A percentile compares a stretch with the other conserved stretches of the same genome.
These are phyloP conservation scores for Hydractinia echinata DNA, from an alignment of 30 jellyfish, hydroid and myxozoan genomes.

Conservation along the genomic window DNA sequence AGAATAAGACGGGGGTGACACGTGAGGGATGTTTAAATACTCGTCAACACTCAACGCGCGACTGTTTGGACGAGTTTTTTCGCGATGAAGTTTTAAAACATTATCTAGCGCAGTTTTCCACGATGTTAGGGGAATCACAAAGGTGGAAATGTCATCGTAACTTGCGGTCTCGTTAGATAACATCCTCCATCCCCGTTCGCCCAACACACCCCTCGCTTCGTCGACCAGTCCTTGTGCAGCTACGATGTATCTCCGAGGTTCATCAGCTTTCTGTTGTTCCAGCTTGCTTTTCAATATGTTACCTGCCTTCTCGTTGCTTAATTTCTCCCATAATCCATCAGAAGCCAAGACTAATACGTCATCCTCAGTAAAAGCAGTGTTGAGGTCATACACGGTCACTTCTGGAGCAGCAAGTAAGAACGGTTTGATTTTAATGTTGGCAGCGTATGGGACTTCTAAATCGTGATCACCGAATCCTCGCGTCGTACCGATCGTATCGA, in stretches of 20 bases:
- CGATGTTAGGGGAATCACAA: conserved; percentile 75
- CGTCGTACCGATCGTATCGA: conserved; percentile 95
- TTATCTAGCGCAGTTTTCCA: conserved; percentile 8
- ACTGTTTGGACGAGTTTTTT: neutral
- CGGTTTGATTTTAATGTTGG: conserved; percentile 76
- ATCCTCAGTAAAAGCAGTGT: conserved; percentile 47
- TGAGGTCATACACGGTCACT: conserved; percentile 66
- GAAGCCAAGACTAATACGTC: conserved; percentile 93
- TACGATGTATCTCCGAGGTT: conserved; percentile 66
- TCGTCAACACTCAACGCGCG: neutral
- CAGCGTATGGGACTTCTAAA: conserved; percentile 58
- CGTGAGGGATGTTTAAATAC: conserved; percentile 11
- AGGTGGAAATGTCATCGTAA: conserved; percentile 92
- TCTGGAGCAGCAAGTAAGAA: conserved; percentile 86
- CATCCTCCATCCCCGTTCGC: conserved; percentile 98
- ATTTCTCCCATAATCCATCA: conserved; percentile 97
- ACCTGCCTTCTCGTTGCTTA: conserved; percentile 52
- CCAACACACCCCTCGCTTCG: conserved; percentile 84
- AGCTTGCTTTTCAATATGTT: conserved; percentile 2
- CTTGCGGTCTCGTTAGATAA: conserved; percentile 78
- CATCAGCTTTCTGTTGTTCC: neutral
- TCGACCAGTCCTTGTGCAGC: conserved; percentile 98
- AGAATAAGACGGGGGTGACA: neutral
- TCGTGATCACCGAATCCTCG: conserved; percentile 99
- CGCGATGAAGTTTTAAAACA: neutral